Percentiles rank a stretch among this genome's conserved stretches.
These are phyloP conservation scores for Papilio polytes DNA, from an alignment of 1,140 invertebrate genomes.

Conservation along the genomic window DNA sequence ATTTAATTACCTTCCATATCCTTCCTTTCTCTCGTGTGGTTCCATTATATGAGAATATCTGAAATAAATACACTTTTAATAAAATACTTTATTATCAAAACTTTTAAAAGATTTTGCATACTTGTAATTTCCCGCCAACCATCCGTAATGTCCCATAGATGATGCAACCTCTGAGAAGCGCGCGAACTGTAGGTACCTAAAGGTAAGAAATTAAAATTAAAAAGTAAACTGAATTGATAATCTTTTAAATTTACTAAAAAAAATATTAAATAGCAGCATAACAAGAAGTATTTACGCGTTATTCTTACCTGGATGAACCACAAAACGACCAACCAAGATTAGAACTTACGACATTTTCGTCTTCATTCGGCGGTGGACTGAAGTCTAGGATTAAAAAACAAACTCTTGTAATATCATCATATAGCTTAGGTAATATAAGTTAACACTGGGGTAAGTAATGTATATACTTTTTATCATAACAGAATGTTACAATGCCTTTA, in stretches of 20 bases:
- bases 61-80: constrained; percentile 26
- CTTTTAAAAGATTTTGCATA: constrained; percentile 27
- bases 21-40: constrained; percentile 48
- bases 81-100: neutral
- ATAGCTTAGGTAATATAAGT: no score
- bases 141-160: constrained; percentile 65
- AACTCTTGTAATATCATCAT: neutral
- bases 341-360: constrained; percentile 52
- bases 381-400: constrained; percentile 49
- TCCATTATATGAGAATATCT: constrained; percentile 55
- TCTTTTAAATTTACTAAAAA: neutral
- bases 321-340: constrained; percentile 61
- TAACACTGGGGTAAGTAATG: no score
- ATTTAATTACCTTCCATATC: constrained; percentile 46
- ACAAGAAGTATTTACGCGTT: neutral
- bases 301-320: constrained; percentile 53
- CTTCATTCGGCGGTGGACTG: constrained; percentile 52
- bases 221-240: neutral
- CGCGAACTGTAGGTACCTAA: constrained; percentile 61
- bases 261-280: neutral
- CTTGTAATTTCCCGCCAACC: constrained; percentile 58
- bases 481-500: neutral
- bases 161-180: constrained; percentile 58
- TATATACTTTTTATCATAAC: no score
- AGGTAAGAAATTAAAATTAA: neutral